Evolutionary conservation across 2,797 vertebrate genomes (phyloP), one percentile per base, ranked within the genome.

Genomic region (Bothrops alternatus): DNA sequence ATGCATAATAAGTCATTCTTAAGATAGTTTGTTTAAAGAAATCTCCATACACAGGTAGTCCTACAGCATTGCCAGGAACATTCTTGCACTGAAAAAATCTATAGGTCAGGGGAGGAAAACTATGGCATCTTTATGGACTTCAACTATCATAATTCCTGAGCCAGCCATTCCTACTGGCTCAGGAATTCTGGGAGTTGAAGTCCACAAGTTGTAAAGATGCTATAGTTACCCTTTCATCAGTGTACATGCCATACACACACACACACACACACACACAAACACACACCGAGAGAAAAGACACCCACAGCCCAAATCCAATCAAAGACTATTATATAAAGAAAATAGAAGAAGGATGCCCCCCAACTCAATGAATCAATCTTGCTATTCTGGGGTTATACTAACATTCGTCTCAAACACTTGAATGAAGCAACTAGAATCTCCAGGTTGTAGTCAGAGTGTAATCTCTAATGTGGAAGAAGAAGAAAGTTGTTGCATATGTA

Each of bases 1-100:
- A 90, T 92, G 93, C 96, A 93, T 94, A 93, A 94, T 47, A 26
- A 47, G 10, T 56, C 25, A 91, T 87, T 95, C 95, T 57, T 25
- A 37, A 69, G 32, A 20, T 58, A 90, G 6, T 32, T 94, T 37
- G 91, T 69, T 89, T 16, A 28, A 92, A 78, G 56, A 90, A 2
- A 3, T 50, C 37, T 78, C 56, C 63, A 60, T 57, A 89, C 14
- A 47, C 20, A 60, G 47, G 2, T 58, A 28, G 7, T 85, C 23
- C n/a, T 42, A 5, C 2, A 53, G 13, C 56, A 23, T 14, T 6
- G 55, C 65, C 28, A 28, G 37, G 4, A 14, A 32, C 37, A 28
- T 56, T 11, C 16, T 86, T 92, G 58, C 69, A 42, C 56, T 69
- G 32, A 37, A 87, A 63, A 50, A 56, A 55, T 2, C 57, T 28